These are phyloP conservation scores for Sigmodon hispidus DNA, from an alignment of 2,113 vertebrate genomes.

Conservation along the genomic window DNA sequence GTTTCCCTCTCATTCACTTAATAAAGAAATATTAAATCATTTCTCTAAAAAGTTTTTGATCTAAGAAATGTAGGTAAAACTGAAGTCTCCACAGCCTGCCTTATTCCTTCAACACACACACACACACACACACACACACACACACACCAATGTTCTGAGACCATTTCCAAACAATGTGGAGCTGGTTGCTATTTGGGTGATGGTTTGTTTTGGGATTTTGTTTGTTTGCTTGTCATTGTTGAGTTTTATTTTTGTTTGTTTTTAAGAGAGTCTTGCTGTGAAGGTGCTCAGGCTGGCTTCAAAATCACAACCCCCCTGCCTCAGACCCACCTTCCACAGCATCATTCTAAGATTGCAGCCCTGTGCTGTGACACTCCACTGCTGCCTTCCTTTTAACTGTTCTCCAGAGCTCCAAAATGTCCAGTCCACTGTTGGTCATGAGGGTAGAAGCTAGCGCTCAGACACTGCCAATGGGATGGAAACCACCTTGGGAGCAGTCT, in stretches of 20 bases:
- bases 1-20: constrained; percentile 24
- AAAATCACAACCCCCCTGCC: not conserved
- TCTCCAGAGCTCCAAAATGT: not conserved
- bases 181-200: not conserved
- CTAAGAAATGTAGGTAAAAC: constrained; percentile 10
- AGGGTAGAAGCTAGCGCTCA: not conserved
- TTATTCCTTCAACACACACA: not conserved
- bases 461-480: not conserved
- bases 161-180: not conserved
- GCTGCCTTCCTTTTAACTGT: not conserved
- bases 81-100: not conserved
- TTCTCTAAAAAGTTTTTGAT: constrained; percentile 11
- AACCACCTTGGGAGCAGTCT: not conserved
- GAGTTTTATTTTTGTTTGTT: not conserved
- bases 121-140: not conserved
- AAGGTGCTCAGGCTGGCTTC: not conserved
- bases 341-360: not conserved
- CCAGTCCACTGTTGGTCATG: not conserved
- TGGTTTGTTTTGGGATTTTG: not conserved
- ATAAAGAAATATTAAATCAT: constrained; percentile 20
- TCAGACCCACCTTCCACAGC: not conserved
- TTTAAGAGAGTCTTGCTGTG: not conserved
- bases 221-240: not conserved
- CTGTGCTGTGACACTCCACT: not conserved
- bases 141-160: not conserved